Evolutionary conservation across 2,113 vertebrate genomes (phyloP).

Genomic region (Sylvilagus bachmani): DNA sequence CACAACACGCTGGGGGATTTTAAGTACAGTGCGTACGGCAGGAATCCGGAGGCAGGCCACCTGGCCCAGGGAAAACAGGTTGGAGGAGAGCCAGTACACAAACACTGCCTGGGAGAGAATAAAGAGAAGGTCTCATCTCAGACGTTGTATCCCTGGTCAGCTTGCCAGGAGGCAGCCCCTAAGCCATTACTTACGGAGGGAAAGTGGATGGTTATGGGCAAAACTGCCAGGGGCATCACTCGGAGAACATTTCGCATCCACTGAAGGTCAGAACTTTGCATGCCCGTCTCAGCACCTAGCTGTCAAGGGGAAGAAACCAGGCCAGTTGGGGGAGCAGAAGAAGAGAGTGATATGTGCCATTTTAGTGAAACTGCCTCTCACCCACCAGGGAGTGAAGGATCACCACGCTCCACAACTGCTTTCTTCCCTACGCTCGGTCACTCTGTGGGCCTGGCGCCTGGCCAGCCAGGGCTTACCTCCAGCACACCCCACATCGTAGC

Average conservation of each 20-base stretch:
- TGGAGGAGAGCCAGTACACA: slow-evolving; percentile 95
- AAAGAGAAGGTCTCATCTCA: slow-evolving; percentile 20
- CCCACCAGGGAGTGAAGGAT: background rate
- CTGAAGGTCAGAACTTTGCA: slow-evolving; percentile 92
- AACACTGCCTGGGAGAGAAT: slow-evolving; percentile 90
- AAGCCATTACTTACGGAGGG: slow-evolving; percentile 89
- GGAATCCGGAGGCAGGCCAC: slow-evolving; percentile 91
- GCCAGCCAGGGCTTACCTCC: slow-evolving; percentile 87
- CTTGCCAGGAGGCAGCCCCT: background rate
- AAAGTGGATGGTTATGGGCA: slow-evolving; percentile 94
- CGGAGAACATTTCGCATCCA: slow-evolving; percentile 93
- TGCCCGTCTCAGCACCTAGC: slow-evolving; percentile 92
- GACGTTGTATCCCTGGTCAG: background rate
- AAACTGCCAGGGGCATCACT: slow-evolving; percentile 92
- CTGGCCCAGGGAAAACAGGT: slow-evolving; percentile 92
- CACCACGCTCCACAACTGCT: background rate
- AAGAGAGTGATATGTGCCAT: background rate
- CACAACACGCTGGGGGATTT: slow-evolving; percentile 89
- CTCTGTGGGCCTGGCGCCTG: background rate
- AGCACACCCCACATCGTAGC: slow-evolving; percentile 93
- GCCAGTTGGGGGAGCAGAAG: background rate
- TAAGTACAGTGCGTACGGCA: slow-evolving; percentile 86
- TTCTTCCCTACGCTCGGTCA: background rate
- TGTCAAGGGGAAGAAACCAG: slow-evolving; percentile 30
- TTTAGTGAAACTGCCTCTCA: background rate